A percentile compares a stretch with the other conserved stretches of the same genome.
Evolutionary conservation across 2,888 invertebrate genomes (phyloP).

Genomic region (Seira sanloemensis): DNA sequence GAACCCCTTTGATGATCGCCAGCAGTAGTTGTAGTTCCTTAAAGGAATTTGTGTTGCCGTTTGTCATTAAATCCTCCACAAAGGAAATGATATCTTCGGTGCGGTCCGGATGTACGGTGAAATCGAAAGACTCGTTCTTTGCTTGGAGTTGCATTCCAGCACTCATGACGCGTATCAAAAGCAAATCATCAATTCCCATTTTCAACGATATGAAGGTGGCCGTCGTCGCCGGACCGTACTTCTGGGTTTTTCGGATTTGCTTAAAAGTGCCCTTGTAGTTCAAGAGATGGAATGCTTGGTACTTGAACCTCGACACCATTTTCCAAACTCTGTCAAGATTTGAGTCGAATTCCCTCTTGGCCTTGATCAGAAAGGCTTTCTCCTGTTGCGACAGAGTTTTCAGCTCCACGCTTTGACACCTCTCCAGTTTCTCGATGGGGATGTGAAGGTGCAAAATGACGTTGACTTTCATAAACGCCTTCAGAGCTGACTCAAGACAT

Average conservation of each 20-base stretch:
- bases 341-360: slow-evolving; percentile 53
- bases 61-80: slow-evolving; percentile 41
- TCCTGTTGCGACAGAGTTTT: slow-evolving; percentile 42
- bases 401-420: slow-evolving; percentile 25
- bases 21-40: slow-evolving; percentile 26
- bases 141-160: slow-evolving; percentile 34
- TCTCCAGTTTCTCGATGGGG: slow-evolving; percentile 40
- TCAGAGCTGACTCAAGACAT: slow-evolving; percentile 2
- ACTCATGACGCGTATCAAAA: slow-evolving; percentile 48
- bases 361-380: slow-evolving; percentile 23
- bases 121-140: slow-evolving; percentile 48
- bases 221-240: not conserved
- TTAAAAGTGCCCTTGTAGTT: slow-evolving; percentile 33
- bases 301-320: slow-evolving; percentile 30
- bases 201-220: slow-evolving; percentile 3
- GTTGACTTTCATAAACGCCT: slow-evolving; percentile 40
- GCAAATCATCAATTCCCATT: slow-evolving; percentile 32
- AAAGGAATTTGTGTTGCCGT: slow-evolving; percentile 2
- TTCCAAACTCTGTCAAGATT: slow-evolving; percentile 31
- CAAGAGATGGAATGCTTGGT: slow-evolving; percentile 37
- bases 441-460: slow-evolving; percentile 25
- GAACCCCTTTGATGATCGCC: slow-evolving; percentile 17
- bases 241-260: slow-evolving; percentile 21
- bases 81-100: slow-evolving; percentile 48
- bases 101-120: slow-evolving; percentile 46